A percentile compares a stretch with the other conserved stretches of the same genome.
Conservation (phyloP, 2,888 invertebrate genomes). For the Ornithoptera alexandrae region DNA sequence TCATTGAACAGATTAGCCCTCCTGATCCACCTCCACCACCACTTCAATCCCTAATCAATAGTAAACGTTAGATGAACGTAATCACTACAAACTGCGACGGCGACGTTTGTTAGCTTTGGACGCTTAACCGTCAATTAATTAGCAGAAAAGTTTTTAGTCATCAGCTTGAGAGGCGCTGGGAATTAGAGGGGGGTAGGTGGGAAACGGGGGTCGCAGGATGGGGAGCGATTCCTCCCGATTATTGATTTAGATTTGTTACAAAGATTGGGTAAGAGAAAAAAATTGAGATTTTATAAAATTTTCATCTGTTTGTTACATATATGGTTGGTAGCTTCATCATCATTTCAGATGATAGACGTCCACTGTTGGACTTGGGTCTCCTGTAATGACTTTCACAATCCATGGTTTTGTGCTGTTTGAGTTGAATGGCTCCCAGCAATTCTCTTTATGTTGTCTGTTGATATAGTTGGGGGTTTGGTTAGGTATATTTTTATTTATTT, state of each 20-base stretch:
- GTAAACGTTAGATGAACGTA: slow-evolving; percentile 8
- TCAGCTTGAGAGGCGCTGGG: slow-evolving; percentile 26
- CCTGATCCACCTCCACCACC: slow-evolving; percentile 10
- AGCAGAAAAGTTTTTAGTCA: slow-evolving; percentile 52
- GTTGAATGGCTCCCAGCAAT: too few relatives aligned
- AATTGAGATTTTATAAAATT: neutral
- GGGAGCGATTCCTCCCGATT: slow-evolving; percentile 11
- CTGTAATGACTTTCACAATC: too few relatives aligned
- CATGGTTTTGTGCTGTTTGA: too few relatives aligned
- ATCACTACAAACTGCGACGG: slow-evolving; percentile 4
- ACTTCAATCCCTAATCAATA: slow-evolving; percentile 5
- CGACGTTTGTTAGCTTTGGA: slow-evolving; percentile 24
- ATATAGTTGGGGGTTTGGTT: too few relatives aligned
- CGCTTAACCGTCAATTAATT: slow-evolving; percentile 48
- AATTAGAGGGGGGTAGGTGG: slow-evolving; percentile 22
- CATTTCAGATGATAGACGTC: too few relatives aligned
- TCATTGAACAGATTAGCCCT: too few relatives aligned
- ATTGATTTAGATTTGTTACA: slow-evolving; percentile 19
- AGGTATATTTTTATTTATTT: too few relatives aligned
- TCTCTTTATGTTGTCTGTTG: too few relatives aligned
- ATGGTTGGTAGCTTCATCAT: too few relatives aligned
- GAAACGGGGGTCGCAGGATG: slow-evolving; percentile 19
- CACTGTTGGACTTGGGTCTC: too few relatives aligned
- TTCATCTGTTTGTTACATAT: neutral
- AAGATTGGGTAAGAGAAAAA: slow-evolving; percentile 4